Conservation (phyloP, 1,140 invertebrate species). For the Mycetomoellerius zeteki region DNA sequence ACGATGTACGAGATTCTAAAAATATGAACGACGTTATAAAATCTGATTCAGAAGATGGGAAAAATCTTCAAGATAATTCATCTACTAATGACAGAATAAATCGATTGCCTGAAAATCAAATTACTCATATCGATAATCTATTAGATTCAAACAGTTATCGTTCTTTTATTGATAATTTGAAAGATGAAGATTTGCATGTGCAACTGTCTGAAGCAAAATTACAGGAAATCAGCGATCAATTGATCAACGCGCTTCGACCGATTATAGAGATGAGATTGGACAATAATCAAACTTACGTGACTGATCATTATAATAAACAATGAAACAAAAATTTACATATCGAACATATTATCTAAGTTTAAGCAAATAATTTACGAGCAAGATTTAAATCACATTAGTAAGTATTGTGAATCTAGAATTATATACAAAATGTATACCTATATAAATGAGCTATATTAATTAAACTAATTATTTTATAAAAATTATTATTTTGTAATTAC, state of each 20-base stretch:
- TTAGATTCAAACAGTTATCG: neutral
- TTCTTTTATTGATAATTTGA: neutral
- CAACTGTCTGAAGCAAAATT: neutral
- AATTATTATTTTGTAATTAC: neutral
- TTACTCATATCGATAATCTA: neutral
- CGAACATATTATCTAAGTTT: neutral
- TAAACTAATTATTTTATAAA: conserved; percentile 1
- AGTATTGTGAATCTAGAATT: neutral
- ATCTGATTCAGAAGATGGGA: neutral
- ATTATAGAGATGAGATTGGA: neutral
- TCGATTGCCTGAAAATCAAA: neutral
- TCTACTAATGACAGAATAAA: neutral
- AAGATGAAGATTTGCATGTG: neutral
- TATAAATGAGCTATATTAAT: neutral
- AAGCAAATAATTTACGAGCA: neutral
- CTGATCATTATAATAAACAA: neutral
- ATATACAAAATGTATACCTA: neutral
- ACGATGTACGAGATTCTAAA: neutral
- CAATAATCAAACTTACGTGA: neutral
- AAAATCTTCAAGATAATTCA: neutral
- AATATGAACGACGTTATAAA: neutral
- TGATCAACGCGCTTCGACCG: neutral
- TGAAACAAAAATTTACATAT: neutral
- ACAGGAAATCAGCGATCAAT: neutral
- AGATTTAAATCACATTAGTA: neutral